These are phyloP conservation scores for Allacma fusca DNA, from an alignment of 2,888 invertebrate species.

Conservation along the genomic window DNA sequence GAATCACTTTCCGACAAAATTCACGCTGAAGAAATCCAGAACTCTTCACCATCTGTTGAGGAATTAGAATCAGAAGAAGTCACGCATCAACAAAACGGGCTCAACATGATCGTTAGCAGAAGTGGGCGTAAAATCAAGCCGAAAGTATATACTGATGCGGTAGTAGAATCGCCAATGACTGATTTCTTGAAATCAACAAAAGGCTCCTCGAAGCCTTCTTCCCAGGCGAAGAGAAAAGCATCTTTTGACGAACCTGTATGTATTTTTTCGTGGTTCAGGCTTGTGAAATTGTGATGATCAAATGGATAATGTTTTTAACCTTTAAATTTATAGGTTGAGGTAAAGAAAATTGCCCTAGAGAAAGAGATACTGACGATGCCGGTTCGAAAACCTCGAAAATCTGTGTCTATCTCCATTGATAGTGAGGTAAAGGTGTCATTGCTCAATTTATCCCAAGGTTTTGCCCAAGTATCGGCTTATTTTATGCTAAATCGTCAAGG, in stretches of 20 bases:
- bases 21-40: background rate
- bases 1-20: background rate
- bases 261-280: background rate
- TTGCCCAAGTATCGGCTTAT: too few species aligned
- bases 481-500: too few species aligned
- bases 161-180: background rate
- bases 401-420: background rate
- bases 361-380: background rate
- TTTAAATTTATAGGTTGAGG: background rate
- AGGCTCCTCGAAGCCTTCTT: background rate
- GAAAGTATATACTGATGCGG: background rate
- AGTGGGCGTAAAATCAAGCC: conserved; percentile 23
- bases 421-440: background rate
- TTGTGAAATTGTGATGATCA: too few species aligned
- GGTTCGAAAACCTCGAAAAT: background rate
- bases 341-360: background rate
- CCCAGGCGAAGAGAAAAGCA: background rate
- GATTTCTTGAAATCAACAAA: background rate
- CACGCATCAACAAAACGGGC: background rate
- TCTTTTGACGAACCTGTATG: conserved; percentile 8
- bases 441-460: too few species aligned
- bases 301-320: too few species aligned
- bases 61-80: background rate
- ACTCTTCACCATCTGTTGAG: background rate
- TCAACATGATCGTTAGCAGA: background rate